phyloP scores from a whole-genome alignment of 2,797 vertebrate genomes.

The Tokudaia muenninki region DNA sequence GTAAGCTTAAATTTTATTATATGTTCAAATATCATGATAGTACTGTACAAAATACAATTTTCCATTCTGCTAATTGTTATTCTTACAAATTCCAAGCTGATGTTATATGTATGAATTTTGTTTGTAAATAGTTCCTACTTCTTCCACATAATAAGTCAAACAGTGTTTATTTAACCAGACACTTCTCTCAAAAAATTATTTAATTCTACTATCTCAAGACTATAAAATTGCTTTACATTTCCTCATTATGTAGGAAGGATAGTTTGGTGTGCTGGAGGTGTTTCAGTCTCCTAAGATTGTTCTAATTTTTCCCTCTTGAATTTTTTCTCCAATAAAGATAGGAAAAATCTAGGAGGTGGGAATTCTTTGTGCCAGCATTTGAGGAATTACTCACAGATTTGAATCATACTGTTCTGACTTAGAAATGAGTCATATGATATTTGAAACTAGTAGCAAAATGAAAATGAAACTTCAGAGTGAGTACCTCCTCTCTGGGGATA shows the following conservation, averaged over 20 bases:
- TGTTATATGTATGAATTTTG: not conserved
- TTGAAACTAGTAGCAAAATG: not conserved
- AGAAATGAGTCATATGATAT: not conserved
- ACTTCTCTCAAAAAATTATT: not conserved
- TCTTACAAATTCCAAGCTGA: not conserved
- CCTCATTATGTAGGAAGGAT: no score
- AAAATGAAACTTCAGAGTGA: not conserved
- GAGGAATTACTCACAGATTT: not conserved
- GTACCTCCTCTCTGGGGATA: not conserved
- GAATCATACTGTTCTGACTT: not conserved
- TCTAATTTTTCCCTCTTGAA: not conserved
- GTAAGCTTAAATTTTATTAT: not conserved
- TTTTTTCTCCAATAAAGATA: not conserved
- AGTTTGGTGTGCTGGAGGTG: not conserved
- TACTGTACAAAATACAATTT: not conserved
- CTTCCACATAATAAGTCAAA: not conserved
- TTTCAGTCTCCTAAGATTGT: rapidly evolving
- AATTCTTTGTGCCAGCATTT: not conserved
- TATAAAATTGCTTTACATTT: not conserved
- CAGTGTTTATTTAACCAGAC: not conserved
- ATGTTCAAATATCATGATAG: not conserved
- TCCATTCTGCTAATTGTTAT: not conserved
- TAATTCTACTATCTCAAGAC: not conserved
- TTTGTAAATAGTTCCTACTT: not conserved
- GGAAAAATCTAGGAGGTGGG: not conserved